Percentiles rank a stretch among this genome's conserved stretches.
These are phyloP conservation scores for Stenotaenia linearis DNA, from an alignment of 2,888 invertebrate species.

Conservation along the genomic window DNA sequence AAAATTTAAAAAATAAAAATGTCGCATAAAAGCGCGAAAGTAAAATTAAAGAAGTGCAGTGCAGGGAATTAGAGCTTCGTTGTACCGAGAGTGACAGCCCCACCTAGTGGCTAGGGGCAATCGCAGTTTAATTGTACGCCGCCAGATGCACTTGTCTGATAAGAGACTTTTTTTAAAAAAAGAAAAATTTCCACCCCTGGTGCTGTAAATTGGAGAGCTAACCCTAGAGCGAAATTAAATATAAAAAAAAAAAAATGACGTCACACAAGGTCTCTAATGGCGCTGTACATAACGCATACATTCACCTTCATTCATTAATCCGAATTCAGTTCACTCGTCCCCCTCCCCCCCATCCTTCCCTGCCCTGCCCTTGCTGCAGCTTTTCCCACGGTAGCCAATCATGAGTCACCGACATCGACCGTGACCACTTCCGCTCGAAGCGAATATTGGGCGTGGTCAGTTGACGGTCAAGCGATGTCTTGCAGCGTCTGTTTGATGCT, in stretches of 20 bases:
- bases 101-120: constrained; percentile 19
- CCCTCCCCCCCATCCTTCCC: neutral
- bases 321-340: neutral
- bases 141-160: constrained; percentile 11
- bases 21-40: neutral
- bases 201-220: neutral
- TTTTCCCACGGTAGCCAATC: constrained; percentile 13
- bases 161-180: neutral
- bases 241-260: neutral
- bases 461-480: constrained; percentile 14
- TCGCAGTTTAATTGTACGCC: constrained; percentile 10
- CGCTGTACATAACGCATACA: neutral
- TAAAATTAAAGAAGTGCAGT: neutral
- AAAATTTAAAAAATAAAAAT: neutral
- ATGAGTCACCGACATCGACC: constrained; percentile 14
- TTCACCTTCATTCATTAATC: constrained; percentile 9
- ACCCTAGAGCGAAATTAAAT: neutral
- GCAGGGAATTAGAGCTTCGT: neutral
- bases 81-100: neutral
- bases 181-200: neutral
- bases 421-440: constrained; percentile 2
- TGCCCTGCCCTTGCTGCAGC: neutral
- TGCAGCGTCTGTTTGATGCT: constrained; percentile 15
- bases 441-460: neutral
- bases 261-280: neutral